These are phyloP conservation scores for Lagodon rhomboides DNA, from an alignment of 2,797 vertebrate genomes.

Conservation along the genomic window DNA sequence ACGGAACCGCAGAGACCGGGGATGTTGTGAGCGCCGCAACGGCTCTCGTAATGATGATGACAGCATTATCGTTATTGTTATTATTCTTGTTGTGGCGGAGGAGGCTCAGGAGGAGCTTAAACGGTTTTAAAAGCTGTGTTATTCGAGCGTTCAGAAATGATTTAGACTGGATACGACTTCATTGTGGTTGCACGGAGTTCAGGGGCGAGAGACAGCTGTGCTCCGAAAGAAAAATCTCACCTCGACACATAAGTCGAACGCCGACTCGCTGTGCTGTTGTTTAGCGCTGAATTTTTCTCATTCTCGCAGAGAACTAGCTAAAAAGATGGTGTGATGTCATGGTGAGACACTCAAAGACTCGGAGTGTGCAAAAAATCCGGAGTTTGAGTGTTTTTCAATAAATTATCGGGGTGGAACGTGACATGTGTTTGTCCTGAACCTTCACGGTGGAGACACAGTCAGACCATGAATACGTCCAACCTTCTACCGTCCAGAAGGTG, in stretches of 20 bases:
- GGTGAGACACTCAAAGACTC: constrained; percentile 2
- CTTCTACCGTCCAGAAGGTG: no score
- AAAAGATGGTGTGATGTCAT: constrained; percentile 34
- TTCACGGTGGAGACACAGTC: no score
- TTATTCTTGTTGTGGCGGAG: background rate
- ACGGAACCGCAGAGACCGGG: constrained; percentile 23
- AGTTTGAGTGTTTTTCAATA: no score
- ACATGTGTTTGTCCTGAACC: no score
- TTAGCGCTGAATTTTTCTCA: background rate
- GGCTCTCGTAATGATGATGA: constrained; percentile 16
- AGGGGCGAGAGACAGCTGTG: constrained; percentile 23
- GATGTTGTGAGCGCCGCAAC: constrained; percentile 23
- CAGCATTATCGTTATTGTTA: background rate
- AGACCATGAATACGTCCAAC: no score
- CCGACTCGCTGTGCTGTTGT: background rate
- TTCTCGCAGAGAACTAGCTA: constrained; percentile 16
- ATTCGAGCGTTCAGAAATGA: background rate
- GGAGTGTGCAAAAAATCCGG: no score
- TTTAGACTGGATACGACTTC: background rate
- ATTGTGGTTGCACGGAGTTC: background rate
- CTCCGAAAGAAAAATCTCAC: constrained; percentile 2
- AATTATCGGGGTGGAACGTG: no score
- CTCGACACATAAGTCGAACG: constrained; percentile 1
- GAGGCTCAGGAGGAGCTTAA: no score
- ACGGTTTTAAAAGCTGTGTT: constrained; percentile 1